phyloP scores from a whole-genome alignment of 2,888 invertebrate species.

The Lycia hirtaria region DNA sequence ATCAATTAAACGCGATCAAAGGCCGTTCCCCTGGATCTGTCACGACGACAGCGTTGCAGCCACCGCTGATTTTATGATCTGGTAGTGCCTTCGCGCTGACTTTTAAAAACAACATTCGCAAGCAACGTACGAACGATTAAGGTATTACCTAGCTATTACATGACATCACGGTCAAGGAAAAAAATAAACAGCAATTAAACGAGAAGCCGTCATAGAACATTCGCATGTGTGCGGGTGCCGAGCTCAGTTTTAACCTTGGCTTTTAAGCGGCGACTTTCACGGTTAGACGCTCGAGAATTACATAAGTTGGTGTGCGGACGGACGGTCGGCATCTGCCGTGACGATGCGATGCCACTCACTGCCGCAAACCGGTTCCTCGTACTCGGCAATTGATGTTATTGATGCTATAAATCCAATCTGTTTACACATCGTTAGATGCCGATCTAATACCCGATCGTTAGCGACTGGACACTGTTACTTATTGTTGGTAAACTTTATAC shows the following conservation, averaged over 20 bases:
- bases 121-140: slow-evolving; percentile 46
- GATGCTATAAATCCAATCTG: slow-evolving; percentile 40
- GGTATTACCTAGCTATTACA: slow-evolving; percentile 63
- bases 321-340: slow-evolving; percentile 58
- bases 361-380: slow-evolving; percentile 68
- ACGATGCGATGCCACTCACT: slow-evolving; percentile 73
- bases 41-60: slow-evolving; percentile 41
- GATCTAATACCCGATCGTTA: slow-evolving; percentile 39
- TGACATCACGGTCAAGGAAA: slow-evolving; percentile 74
- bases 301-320: slow-evolving; percentile 71
- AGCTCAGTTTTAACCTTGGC: slow-evolving; percentile 83
- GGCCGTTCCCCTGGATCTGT: slow-evolving; percentile 16
- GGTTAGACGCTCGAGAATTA: slow-evolving; percentile 81
- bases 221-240: slow-evolving; percentile 75
- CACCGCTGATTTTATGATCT: slow-evolving; percentile 49
- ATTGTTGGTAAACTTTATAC: slow-evolving; percentile 27
- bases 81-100: slow-evolving; percentile 41
- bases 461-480: slow-evolving; percentile 34
- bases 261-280: slow-evolving; percentile 85
- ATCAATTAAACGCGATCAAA: slow-evolving; percentile 29
- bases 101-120: slow-evolving; percentile 31
- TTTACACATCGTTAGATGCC: slow-evolving; percentile 41
- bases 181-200: slow-evolving; percentile 66
- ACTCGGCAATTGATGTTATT: slow-evolving; percentile 37
- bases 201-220: slow-evolving; percentile 71